Evolutionary conservation across 2,888 invertebrate species (phyloP), one percentile per base, ranked within the genome.

Genomic region (Thysanoteuthis rhombus): DNA sequence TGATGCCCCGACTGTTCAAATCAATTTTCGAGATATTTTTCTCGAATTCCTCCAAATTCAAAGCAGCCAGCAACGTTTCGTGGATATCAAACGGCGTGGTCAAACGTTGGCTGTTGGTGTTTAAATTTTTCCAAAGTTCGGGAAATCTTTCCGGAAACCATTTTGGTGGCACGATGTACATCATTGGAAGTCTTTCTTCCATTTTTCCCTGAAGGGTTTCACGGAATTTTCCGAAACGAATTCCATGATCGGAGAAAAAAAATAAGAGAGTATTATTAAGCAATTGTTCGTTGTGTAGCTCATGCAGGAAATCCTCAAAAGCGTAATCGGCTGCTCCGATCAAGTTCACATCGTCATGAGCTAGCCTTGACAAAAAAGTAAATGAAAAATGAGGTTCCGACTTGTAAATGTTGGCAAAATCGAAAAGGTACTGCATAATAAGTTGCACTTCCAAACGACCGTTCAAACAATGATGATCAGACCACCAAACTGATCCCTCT

Each of bases 181-280:
- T 97, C 95, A 99, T 98, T 0, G 99, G 99, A 93, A 99, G 97
- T 90, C 99, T 98, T 96, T 99, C 99, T 97, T 99, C 99, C 96
- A 99, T 97, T 96, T 97, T 96, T 0, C 97, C 97, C 93, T 99
- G 98, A 97, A 98, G 98, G 0, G 99, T 99, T 95, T 98, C 97
- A 25, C 99, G 97, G 95, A 98, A 98, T 19, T 97, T 97, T 4
- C 99, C 99, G 98, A 98, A 99, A 94, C 99, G 97, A 94, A 99
- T 98, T 0, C 99, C 99, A 96, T 99, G 99, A 96, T 99, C 99
- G 97, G 99, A 99, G 97, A 99, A 96, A 93, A 96, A 96, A 39
- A 96, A 92, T 19, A 96, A 58, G 28, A 58, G 28, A 12, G 96
- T 95, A 93, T 96, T 96, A 19, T 95, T 94, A 6, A 96, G 93